phyloP scores from a whole-genome alignment of 2,888 invertebrate species.

The Seira sanloemensis region DNA sequence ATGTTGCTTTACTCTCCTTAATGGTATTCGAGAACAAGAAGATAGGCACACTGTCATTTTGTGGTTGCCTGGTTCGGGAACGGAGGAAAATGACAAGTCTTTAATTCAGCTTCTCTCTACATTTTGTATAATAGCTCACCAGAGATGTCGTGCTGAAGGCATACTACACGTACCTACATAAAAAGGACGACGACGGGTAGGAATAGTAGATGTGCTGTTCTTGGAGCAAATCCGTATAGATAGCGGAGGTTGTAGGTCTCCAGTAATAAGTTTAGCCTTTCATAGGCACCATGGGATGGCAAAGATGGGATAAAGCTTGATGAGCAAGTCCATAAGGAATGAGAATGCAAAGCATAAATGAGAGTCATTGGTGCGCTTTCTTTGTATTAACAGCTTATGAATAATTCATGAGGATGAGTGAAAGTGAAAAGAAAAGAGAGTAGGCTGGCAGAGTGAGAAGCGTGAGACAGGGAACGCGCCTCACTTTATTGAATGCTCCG shows the following conservation, averaged over 20 bases:
- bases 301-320: slow-evolving; percentile 12
- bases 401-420: slow-evolving; percentile 59
- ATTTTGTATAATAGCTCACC: slow-evolving; percentile 6
- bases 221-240: background rate
- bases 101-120: slow-evolving; percentile 11
- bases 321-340: slow-evolving; percentile 51
- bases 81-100: slow-evolving; percentile 12
- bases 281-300: slow-evolving; percentile 14
- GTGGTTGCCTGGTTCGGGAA: background rate
- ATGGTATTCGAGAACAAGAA: background rate
- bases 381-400: slow-evolving; percentile 67
- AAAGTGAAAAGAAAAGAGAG: slow-evolving; percentile 56
- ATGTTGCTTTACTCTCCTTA: slow-evolving; percentile 41
- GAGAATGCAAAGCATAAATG: slow-evolving; percentile 48
- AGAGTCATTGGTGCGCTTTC: slow-evolving; percentile 67
- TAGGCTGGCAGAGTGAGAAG: slow-evolving; percentile 19
- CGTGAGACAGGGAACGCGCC: slow-evolving; percentile 27
- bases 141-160: background rate
- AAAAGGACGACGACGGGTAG: background rate
- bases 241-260: background rate
- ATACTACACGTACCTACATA: too few species aligned
- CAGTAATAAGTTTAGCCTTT: slow-evolving; percentile 3
- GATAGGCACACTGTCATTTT: background rate
- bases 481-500: background rate
- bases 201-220: background rate